Evolutionary conservation across 2,888 invertebrate species (phyloP).

Genomic region (Coelinius sp.): DNA sequence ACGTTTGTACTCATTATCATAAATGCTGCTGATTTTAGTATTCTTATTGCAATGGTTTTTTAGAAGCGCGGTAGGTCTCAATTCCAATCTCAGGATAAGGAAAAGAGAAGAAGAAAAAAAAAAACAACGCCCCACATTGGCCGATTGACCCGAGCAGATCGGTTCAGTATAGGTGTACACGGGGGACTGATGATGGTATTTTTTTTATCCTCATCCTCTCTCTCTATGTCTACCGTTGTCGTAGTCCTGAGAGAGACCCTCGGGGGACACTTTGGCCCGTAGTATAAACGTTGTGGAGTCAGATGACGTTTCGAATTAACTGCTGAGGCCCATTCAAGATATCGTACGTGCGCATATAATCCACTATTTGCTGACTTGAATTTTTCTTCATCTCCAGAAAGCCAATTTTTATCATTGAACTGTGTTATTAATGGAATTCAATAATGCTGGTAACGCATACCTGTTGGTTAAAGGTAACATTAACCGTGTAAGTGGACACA

Average conservation of each 20-base stretch:
- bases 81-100: slow-evolving; percentile 24
- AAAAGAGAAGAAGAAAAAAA: slow-evolving; percentile 8
- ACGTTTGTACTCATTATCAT: background rate
- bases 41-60: slow-evolving; percentile 11
- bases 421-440: slow-evolving; percentile 6
- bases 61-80: slow-evolving; percentile 31
- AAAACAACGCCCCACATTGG: slow-evolving; percentile 19
- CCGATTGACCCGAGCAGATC: slow-evolving; percentile 44
- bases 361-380: background rate
- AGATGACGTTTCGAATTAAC: slow-evolving; percentile 63
- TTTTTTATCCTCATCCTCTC: slow-evolving; percentile 16
- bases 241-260: slow-evolving; percentile 14
- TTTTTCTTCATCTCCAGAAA: background rate
- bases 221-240: slow-evolving; percentile 27
- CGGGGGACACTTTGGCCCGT: slow-evolving; percentile 4
- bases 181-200: too few relatives aligned
- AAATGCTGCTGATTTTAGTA: background rate
- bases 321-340: slow-evolving; percentile 55
- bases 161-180: background rate
- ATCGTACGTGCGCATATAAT: slow-evolving; percentile 59
- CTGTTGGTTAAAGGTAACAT: background rate
- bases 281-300: slow-evolving; percentile 43
- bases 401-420: background rate
- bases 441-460: background rate
- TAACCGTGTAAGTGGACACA: slow-evolving; percentile 29